Evolutionary conservation across 2,888 invertebrate genomes (phyloP), one percentile per base, ranked within the genome.

Genomic region (Andrena minutula): DNA sequence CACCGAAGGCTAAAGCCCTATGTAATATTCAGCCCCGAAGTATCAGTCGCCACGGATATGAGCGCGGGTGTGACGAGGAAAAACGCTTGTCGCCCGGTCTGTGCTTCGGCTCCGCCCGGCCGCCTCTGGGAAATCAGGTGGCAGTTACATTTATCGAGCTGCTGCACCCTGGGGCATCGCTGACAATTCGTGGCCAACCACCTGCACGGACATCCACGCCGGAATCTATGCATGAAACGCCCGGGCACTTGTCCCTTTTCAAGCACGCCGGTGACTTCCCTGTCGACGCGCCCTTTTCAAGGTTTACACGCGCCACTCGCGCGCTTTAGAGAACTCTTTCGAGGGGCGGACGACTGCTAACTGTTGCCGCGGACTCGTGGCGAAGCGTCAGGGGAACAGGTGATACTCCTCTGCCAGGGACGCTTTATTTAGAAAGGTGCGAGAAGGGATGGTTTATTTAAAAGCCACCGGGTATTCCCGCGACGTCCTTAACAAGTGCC

Each of bases 71-170:
- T 10, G 51, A 49, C 71, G 66, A 16, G 71, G 20, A 72, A 77
- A 80, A 76, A 80, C 60, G 71, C 28, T 56, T 20, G 61, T 76
- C 58, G 70, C 32, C 49, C 47, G 68, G 72, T 76, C 47, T 8
- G 32, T 16, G 58, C 7, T 30, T 30, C 72, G 77, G 56, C 49
- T 61, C 64, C 26, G 51, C 20, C 70, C 61, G 58, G 53, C 65
- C 60, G 79, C 82, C 75, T 63, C 73, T 68, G 76, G 82, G 82
- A 83, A 83, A 83, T 83, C 80, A 80, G 82, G 30, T 64, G 79
- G 72, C 75, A 65, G 80, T 76, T 69, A 73, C 79, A 73, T 76
- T 76, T 83, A 83, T 83, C 82, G 82, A 80, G 49, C 32, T 26
- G 23, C 30, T 35, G 6, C 32, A 70, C 75, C 51, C 51, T 53